Evolutionary conservation across 2,797 vertebrate species (phyloP).

Genomic region (Periparus ater): DNA sequence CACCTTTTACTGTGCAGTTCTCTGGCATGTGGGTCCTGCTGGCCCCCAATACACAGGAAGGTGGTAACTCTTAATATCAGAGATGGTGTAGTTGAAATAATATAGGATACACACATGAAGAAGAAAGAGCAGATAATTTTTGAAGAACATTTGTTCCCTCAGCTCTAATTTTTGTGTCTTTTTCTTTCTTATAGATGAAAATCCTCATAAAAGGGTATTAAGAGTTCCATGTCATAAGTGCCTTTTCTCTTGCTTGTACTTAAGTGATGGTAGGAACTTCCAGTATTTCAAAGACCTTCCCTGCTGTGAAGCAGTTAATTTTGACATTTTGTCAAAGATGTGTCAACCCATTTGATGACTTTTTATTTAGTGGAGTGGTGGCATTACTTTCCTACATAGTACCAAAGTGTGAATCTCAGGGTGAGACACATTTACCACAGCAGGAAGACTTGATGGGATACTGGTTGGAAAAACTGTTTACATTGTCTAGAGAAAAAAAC

Average conservation of each 20-base stretch:
- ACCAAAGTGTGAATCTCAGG: neutral
- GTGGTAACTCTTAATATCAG: neutral
- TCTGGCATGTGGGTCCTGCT: neutral
- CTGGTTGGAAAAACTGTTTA: constrained; percentile 12
- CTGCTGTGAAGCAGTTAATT: constrained; percentile 52
- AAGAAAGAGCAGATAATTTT: neutral
- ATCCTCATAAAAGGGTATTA: constrained; percentile 2
- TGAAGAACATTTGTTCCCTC: neutral
- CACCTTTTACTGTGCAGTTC: neutral
- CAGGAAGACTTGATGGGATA: neutral
- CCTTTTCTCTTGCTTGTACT: constrained; percentile 22
- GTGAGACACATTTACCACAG: constrained; percentile 12
- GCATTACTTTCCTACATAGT: neutral
- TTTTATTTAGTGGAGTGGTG: neutral
- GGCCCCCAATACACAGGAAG: neutral
- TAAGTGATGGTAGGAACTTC: neutral
- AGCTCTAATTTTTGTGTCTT: neutral
- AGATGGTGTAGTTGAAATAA: neutral
- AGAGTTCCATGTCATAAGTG: neutral
- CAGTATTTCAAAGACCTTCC: constrained; percentile 2
- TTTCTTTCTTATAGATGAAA: neutral
- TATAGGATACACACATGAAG: neutral
- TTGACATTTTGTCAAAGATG: constrained; percentile 17
- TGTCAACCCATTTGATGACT: constrained; percentile 24
- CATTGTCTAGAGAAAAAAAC: neutral